Base-by-base conservation (phyloP, 2,113 vertebrate genomes). In the Platysteira castanea region DNA sequence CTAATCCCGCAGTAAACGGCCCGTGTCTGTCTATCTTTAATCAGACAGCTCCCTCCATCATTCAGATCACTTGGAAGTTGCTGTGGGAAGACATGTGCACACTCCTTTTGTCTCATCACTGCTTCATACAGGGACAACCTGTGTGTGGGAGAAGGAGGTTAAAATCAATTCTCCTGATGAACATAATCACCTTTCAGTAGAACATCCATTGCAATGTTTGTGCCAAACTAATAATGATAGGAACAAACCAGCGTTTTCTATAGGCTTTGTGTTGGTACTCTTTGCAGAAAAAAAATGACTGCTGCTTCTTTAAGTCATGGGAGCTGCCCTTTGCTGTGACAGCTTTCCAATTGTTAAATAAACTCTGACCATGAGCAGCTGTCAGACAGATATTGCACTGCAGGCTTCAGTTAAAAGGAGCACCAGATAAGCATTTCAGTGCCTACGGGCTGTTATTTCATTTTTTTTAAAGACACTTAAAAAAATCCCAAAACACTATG, bases 291-390 rank as follows among this genome's bases (percentile, higher is more conserved):
- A 84, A 73, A 76, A 85, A 80, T 60, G 50, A 67, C 53, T 84
- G 49, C 87, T 96, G 61, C 89, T 94, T 93, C 94, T 96, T 93
- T 92, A 81, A 97, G 94, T 96, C 97, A 77, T 92, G 83, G 75
- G 74, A 87, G 86, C 74, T 96, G 87, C 47, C 5, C 22, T 92
- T 90, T 97, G 61, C 70, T 73, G 89, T 95, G 94, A 96, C 85
- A 94, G 87, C 85, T 96, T 97, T 97, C 94, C 96, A 81, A 88
- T 96, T 76, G 91, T 97, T 97, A 94, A 96, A 89, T 97, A 97
- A 97, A 95, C 83, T 93, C 89, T 94, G 88, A 88, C 87, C 91
- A 76, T 27, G 53, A 97, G 76, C 92, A 97, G 93, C 97, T 97
- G 93, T 93, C 91, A 95, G 89, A 68, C 67, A 94, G 87, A 94